A percentile compares a stretch with the other conserved stretches of the same genome.
Evolutionary conservation across 2,113 vertebrate genomes (phyloP).

Genomic region (Semnornis frantzii): DNA sequence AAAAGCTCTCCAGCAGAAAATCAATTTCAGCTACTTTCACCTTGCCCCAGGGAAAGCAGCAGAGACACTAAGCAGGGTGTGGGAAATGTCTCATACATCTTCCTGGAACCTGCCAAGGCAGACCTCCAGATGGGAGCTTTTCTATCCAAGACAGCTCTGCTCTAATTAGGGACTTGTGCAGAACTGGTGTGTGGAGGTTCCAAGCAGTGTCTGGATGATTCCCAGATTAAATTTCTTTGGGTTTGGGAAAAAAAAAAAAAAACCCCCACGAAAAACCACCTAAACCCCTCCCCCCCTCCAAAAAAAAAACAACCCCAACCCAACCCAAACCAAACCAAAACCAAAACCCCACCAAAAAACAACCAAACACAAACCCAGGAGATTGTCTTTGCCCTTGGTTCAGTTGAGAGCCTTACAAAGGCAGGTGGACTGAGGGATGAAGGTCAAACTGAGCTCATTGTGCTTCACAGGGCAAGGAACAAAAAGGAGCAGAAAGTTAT

Average conservation of each 20-base stretch:
- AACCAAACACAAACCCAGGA: neutral
- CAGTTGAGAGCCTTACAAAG: slow-evolving; percentile 44
- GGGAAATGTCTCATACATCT: slow-evolving; percentile 47
- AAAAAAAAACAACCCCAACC: too few species aligned
- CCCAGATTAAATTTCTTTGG: slow-evolving; percentile 53
- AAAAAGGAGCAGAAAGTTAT: neutral
- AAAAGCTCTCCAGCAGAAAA: slow-evolving; percentile 63
- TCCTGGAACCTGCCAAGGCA: slow-evolving; percentile 18
- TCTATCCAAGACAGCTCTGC: slow-evolving; percentile 44
- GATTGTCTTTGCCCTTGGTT: neutral
- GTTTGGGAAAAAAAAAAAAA: neutral
- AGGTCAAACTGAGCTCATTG: slow-evolving; percentile 19
- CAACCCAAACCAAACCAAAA: too few species aligned
- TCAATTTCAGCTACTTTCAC: slow-evolving; percentile 68
- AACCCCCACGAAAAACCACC: too few species aligned
- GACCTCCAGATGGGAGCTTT: slow-evolving; percentile 54
- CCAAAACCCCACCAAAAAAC: too few species aligned
- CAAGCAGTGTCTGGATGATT: slow-evolving; percentile 41
- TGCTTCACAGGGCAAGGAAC: neutral
- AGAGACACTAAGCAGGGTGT: slow-evolving; percentile 31
- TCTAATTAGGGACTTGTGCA: slow-evolving; percentile 57
- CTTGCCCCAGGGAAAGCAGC: slow-evolving; percentile 63
- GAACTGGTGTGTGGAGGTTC: slow-evolving; percentile 35
- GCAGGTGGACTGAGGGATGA: slow-evolving; percentile 53
- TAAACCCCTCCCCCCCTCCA: too few species aligned